Percentiles rank a stretch among this genome's conserved stretches.
Evolutionary conservation across 2,113 vertebrate species (phyloP).

Genomic region (Axis porcinus): DNA sequence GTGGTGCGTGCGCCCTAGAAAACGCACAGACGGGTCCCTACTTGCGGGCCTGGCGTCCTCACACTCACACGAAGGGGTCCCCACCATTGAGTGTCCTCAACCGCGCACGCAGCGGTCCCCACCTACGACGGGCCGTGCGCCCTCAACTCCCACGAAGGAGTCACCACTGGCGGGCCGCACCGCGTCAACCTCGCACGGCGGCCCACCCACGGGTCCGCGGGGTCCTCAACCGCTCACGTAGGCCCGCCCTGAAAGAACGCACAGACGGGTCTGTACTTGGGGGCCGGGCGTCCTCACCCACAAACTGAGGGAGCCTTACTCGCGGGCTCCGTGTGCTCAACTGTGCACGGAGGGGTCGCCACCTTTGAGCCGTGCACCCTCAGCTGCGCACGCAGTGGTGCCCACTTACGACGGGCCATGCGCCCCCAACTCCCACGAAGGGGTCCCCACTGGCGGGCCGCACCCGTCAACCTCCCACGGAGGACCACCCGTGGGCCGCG

Average conservation of each 20-base stretch:
- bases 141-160: no score
- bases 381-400: neutral
- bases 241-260: no score
- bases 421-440: neutral
- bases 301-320: no score
- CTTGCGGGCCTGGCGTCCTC: neutral
- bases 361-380: neutral
- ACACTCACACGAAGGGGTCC: neutral
- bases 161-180: fast-evolving
- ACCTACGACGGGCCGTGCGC: neutral
- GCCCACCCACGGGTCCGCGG: no score
- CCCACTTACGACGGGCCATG: neutral
- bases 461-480: neutral
- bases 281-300: no score
- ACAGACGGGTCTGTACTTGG: neutral
- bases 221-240: no score
- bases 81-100: neutral
- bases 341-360: neutral
- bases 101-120: neutral
- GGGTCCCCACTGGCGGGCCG: neutral
- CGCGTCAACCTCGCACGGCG: no score
- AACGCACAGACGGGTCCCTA: neutral
- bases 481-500: neutral
- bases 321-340: no score
- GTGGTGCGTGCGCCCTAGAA: neutral